Percentiles rank a stretch among this genome's conserved stretches.
Conservation (phyloP, 2,888 invertebrate genomes). For the Spodoptera picta region DNA sequence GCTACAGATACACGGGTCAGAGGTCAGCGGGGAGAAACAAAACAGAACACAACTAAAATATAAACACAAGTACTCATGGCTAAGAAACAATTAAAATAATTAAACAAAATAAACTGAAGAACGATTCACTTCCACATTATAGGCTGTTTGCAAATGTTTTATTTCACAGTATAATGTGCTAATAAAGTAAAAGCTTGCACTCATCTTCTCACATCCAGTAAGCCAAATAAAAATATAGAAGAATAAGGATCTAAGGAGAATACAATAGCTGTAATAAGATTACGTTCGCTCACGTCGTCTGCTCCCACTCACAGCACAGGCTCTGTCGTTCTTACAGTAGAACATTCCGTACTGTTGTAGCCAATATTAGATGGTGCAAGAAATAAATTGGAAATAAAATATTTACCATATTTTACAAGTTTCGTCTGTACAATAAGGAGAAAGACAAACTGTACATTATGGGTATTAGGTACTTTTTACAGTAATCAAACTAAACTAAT, state of each 20-base stretch:
- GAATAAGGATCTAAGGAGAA: conserved; percentile 66
- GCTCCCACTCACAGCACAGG: conserved; percentile 72
- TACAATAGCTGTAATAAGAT: conserved; percentile 62
- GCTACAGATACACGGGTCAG: conserved; percentile 95
- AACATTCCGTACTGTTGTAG: conserved; percentile 91
- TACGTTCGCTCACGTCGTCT: conserved; percentile 76
- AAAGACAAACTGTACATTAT: conserved; percentile 87
- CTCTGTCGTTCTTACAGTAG: conserved; percentile 86
- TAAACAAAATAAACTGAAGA: conserved; percentile 74
- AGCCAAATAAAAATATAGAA: conserved; percentile 84
- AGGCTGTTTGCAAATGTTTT: conserved; percentile 65
- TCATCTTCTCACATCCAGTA: conserved; percentile 82
- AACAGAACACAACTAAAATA: conserved; percentile 89
- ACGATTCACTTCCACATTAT: conserved; percentile 77
- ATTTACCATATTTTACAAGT: conserved; percentile 86
- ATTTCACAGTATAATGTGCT: conserved; percentile 62
- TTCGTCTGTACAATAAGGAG: conserved; percentile 86
- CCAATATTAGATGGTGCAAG: conserved; percentile 91
- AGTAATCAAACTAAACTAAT: conserved; percentile 88
- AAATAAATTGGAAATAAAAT: conserved; percentile 91
- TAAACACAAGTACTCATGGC: conserved; percentile 86
- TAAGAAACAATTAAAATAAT: conserved; percentile 85
- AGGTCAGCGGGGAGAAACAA: conserved; percentile 91
- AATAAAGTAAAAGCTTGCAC: conserved; percentile 64
- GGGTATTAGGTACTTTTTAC: conserved; percentile 82